These are phyloP conservation scores for Cirrhinus molitorella DNA, from an alignment of 2,797 vertebrate species.

Conservation along the genomic window DNA sequence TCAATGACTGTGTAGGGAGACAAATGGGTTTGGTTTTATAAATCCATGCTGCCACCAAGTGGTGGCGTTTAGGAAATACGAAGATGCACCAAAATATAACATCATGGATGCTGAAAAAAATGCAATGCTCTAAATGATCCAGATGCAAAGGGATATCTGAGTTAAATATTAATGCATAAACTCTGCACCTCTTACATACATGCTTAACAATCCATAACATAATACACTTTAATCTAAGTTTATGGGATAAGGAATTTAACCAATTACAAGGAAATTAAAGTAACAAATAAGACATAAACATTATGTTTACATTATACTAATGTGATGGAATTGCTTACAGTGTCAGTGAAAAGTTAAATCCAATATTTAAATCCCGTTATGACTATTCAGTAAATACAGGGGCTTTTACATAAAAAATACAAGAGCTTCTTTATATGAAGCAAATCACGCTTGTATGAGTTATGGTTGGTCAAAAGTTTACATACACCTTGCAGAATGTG, in stretches of 20 bases:
- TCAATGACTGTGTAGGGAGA: background rate
- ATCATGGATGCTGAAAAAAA: background rate
- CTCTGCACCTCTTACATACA: background rate
- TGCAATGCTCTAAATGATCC: background rate
- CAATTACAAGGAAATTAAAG: too few species aligned
- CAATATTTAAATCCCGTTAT: background rate
- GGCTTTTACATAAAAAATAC: background rate
- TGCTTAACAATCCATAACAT: too few species aligned
- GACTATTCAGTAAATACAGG: background rate
- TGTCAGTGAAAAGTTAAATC: background rate
- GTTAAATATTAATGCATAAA: background rate
- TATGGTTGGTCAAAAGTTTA: too few species aligned
- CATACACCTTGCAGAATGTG: too few species aligned
- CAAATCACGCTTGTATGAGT: background rate
- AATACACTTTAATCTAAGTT: too few species aligned
- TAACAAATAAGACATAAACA: too few species aligned
- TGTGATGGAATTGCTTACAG: too few species aligned
- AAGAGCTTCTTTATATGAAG: background rate
- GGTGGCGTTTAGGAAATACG: slow-evolving; percentile 8
- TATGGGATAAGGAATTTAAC: too few species aligned
- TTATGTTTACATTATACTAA: too few species aligned
- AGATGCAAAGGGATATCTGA: background rate
- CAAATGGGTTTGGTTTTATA: background rate
- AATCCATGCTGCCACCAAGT: slow-evolving; percentile 59
- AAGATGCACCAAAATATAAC: background rate